A percentile compares a stretch with the other conserved stretches of the same genome.
Conservation (phyloP, 2,797 vertebrate genomes). For the Parauchenoglanis ngamensis region DNA sequence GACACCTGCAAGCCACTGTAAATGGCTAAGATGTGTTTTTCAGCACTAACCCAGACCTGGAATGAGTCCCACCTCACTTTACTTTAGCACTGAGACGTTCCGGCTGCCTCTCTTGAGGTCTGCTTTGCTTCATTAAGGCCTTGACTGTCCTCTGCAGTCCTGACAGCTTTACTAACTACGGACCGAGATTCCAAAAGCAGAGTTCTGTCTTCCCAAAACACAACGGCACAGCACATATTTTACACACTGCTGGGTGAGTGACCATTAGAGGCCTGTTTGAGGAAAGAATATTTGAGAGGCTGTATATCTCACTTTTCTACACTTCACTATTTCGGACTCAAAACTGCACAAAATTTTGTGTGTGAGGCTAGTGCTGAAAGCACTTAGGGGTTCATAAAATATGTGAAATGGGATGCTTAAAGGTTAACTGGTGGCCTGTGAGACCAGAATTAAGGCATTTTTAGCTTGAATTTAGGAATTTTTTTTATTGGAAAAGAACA, state of each 20-base stretch:
- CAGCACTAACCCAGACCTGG: slow-evolving; percentile 17
- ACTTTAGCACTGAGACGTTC: slow-evolving; percentile 17
- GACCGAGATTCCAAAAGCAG: slow-evolving; percentile 13
- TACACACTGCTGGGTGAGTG: slow-evolving; percentile 56
- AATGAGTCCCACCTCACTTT: slow-evolving; percentile 34
- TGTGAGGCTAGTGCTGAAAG: slow-evolving; percentile 53
- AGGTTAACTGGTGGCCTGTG: slow-evolving; percentile 52
- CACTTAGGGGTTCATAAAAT: slow-evolving; percentile 58
- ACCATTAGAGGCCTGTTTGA: slow-evolving; percentile 58
- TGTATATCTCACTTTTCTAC: slow-evolving; percentile 66
- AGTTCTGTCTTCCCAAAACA: slow-evolving; percentile 25
- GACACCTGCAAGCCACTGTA: slow-evolving; percentile 24
- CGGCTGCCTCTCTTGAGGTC: slow-evolving; percentile 37
- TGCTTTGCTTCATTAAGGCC: slow-evolving; percentile 39
- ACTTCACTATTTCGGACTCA: slow-evolving; percentile 54
- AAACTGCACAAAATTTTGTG: slow-evolving; percentile 39
- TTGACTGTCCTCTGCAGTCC: slow-evolving; percentile 20
- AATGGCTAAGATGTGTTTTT: slow-evolving; percentile 31
- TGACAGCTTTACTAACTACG: slow-evolving; percentile 34
- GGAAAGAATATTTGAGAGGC: slow-evolving; percentile 50
- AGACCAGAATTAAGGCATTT: background rate
- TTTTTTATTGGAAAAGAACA: background rate
- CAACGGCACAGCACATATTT: slow-evolving; percentile 50
- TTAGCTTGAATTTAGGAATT: background rate
- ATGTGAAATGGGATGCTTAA: slow-evolving; percentile 59